Evolutionary conservation across 2,113 vertebrate species (phyloP), one percentile per base, ranked within the genome.

Genomic region (Turdus rufiventris): DNA sequence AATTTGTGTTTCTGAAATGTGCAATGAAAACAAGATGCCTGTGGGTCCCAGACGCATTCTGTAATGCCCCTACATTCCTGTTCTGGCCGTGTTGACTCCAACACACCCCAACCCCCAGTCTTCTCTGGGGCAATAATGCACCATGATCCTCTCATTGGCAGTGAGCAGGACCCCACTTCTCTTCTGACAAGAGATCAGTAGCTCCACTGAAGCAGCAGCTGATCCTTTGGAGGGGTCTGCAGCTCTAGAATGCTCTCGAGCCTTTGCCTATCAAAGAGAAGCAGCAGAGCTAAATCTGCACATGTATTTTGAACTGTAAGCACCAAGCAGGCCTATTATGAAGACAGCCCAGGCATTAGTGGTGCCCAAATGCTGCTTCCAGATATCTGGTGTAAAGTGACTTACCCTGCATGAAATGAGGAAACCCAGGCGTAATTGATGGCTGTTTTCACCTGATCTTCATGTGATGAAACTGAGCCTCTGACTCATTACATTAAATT

Each of bases 401-500:
- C 58, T 82, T 78, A 65, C 15, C 67, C 54, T 70, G 54, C 60
- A 29, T 66, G 36, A 86, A 94, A 63, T 0, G 4, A 65, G 28
- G n/a, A 76, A 93, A 60, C 25, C 13, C 25, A 31, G 42, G 62
- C 10, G 2, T 60, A 92, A 89, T 0, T 60, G 47, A 84, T 53
- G 31, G 51, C 76, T 93, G 65, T 12, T 89, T 80, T 84, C 6
- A 9, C 68, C 54, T 85, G 75, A 86, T 76, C 68, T 86, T 80
- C 57, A 45, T 33, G 68, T n/a, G 70, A 67, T 68, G 15, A 92
- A 93, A 77, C 72, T 67, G 38, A 86, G 60, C n/a, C 71, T 78
- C 33, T 93, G 85, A 93, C 43, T 84, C 79, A 89, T 54, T 76
- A 87, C n/a, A 26, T 47, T 77, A 74, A 89, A 89, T 84, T 89